Conservation (phyloP, 2,797 vertebrate species). For the Lacerta viridis region DNA sequence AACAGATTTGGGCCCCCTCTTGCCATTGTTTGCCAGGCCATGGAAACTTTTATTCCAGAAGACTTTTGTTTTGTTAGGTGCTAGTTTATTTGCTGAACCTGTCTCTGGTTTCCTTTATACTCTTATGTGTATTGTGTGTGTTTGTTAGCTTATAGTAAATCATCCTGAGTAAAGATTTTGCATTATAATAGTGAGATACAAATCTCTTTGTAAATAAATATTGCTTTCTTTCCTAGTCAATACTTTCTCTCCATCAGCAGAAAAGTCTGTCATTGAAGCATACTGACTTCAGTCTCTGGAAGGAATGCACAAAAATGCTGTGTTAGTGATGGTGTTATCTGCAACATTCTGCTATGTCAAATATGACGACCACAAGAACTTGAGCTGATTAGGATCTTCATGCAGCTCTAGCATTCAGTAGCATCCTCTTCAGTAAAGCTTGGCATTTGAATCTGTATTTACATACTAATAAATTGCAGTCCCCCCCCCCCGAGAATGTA, state of each 20-base stretch:
- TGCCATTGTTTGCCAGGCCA: too few species aligned
- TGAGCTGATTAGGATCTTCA: neutral
- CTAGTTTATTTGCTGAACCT: too few species aligned
- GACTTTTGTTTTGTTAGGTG: too few species aligned
- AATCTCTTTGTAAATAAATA: neutral
- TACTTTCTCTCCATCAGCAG: neutral
- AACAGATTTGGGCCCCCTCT: too few species aligned
- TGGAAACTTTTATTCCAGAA: too few species aligned
- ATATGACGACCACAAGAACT: neutral
- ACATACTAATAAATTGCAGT: neutral
- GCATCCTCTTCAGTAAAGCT: neutral
- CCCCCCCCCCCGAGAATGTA: neutral
- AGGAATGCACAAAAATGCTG: neutral
- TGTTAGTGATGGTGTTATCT: neutral
- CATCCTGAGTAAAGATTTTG: too few species aligned
- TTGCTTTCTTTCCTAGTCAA: neutral
- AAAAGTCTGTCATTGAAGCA: neutral
- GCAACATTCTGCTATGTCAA: neutral
- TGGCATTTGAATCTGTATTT: conserved; percentile 10
- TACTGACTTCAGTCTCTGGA: neutral
- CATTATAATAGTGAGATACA: too few species aligned
- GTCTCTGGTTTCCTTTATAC: too few species aligned
- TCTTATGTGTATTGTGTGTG: too few species aligned
- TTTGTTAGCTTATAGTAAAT: too few species aligned
- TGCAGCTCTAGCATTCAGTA: neutral